These are phyloP conservation scores for Mormyrus hasselquistii DNA, from an alignment of 2,797 vertebrate genomes.

Conservation along the genomic window DNA sequence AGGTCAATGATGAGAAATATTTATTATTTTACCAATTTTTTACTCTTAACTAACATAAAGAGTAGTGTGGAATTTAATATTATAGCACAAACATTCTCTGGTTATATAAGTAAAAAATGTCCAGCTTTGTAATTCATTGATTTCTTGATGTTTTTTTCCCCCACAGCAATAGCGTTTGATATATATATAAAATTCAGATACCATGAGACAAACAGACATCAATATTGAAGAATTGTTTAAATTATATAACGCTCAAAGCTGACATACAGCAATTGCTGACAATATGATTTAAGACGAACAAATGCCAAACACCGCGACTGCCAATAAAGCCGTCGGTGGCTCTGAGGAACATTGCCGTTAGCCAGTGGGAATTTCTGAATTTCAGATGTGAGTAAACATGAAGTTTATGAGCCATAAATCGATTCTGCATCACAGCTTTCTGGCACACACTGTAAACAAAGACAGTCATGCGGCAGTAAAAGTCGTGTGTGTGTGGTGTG, in stretches of 20 bases:
- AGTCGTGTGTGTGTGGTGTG: not conserved
- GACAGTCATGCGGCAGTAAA: not conserved
- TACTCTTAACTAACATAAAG: not conserved
- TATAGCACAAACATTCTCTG: not conserved
- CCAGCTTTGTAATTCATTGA: not conserved
- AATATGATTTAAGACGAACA: not conserved
- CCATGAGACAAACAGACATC: not conserved
- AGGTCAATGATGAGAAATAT: not conserved
- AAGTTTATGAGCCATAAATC: not conserved
- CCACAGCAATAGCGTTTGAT: not conserved
- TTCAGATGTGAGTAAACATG: not conserved
- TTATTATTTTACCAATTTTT: not conserved
- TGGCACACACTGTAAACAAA: not conserved
- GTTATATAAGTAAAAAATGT: not conserved
- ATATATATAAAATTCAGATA: not conserved
- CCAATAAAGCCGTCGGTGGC: not conserved
- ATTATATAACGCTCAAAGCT: not conserved
- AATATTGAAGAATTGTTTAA: not conserved
- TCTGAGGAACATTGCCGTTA: not conserved
- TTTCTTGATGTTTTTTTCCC: not conserved
- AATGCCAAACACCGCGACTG: not conserved
- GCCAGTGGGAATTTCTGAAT: not conserved
- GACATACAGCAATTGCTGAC: not conserved
- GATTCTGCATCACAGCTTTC: not conserved
- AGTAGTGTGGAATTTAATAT: not conserved